Conservation (phyloP, 2,888 invertebrate species). For the Papilio elwesi region DNA sequence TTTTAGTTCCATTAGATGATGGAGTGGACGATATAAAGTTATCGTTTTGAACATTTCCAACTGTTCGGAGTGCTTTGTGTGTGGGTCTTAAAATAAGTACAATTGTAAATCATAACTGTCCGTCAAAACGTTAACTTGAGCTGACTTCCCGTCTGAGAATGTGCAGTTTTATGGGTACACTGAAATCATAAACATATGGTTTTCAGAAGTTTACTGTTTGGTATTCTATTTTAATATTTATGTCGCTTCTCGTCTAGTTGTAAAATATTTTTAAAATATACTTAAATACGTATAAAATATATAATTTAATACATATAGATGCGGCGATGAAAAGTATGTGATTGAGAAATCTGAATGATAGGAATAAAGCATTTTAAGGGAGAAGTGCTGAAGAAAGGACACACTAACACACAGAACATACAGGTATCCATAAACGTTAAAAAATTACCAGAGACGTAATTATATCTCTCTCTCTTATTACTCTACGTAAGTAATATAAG, state of each 20-base stretch:
- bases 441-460: too few species aligned
- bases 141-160: slow-evolving; percentile 28
- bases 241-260: background rate
- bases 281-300: too few species aligned
- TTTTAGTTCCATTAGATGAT: background rate
- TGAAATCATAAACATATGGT: slow-evolving; percentile 23
- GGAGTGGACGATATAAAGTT: background rate
- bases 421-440: too few species aligned
- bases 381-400: too few species aligned
- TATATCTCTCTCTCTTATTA: too few species aligned
- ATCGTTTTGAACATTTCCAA: background rate
- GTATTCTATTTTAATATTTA: background rate
- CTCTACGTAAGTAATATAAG: too few species aligned
- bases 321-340: too few species aligned
- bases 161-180: slow-evolving; percentile 21
- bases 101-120: slow-evolving; percentile 8
- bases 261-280: too few species aligned
- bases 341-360: too few species aligned
- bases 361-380: too few species aligned
- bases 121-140: slow-evolving; percentile 7
- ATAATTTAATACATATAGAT: too few species aligned
- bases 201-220: slow-evolving; percentile 20
- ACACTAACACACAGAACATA: too few species aligned
- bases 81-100: background rate
- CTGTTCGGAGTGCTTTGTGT: slow-evolving; percentile 2